Conservation (phyloP, 2,113 vertebrate species). For the Oceanites oceanicus region DNA sequence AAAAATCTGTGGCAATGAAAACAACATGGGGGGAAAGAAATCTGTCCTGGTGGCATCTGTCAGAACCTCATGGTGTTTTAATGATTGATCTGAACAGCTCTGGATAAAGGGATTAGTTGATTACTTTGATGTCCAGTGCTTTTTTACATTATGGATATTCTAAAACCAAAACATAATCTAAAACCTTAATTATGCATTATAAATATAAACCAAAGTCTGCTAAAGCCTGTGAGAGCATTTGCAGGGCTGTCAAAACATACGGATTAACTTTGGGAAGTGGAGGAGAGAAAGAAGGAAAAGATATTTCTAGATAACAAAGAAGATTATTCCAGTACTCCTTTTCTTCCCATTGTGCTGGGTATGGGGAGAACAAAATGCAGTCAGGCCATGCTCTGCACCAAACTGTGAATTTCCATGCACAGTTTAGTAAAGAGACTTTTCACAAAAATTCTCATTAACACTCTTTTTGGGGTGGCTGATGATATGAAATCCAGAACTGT, state of each 20-base stretch:
- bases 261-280: neutral
- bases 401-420: neutral
- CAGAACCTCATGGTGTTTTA: slow-evolving; percentile 16
- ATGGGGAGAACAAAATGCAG: neutral
- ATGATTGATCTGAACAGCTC: neutral
- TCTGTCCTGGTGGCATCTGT: neutral
- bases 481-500: neutral
- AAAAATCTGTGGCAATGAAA: slow-evolving; percentile 51
- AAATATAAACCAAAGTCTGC: neutral
- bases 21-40: neutral
- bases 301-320: neutral
- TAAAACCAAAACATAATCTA: neutral
- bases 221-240: neutral
- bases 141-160: slow-evolving; percentile 2
- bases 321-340: neutral
- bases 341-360: neutral
- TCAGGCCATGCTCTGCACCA: neutral
- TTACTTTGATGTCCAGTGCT: slow-evolving; percentile 37
- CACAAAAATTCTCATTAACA: neutral
- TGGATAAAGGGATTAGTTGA: slow-evolving; percentile 8
- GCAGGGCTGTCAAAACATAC: neutral
- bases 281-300: neutral
- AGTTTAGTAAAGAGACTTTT: neutral
- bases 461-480: neutral
- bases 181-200: neutral